Percentiles rank a stretch among this genome's conserved stretches.
phyloP scores from a whole-genome alignment of 2,113 vertebrate species.

The Catagonus wagneri region DNA sequence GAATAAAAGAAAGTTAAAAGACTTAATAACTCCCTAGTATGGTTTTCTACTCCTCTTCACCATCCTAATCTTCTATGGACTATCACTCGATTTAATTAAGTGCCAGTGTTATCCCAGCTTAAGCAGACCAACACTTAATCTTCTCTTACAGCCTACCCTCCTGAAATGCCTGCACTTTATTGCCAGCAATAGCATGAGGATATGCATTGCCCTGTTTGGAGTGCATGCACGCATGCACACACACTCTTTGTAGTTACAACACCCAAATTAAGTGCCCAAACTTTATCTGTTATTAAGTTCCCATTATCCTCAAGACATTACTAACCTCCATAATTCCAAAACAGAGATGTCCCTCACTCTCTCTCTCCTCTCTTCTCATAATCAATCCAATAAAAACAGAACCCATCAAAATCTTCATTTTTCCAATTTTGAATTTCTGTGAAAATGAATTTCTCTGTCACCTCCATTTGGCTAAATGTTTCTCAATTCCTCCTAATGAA shows the following conservation, averaged over 20 bases:
- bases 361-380: background rate
- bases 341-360: background rate
- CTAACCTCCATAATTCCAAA: background rate
- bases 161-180: background rate
- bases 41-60: background rate
- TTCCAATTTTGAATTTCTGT: background rate
- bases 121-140: background rate
- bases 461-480: background rate
- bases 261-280: background rate
- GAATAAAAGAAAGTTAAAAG: background rate
- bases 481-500: background rate
- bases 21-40: background rate
- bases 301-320: background rate
- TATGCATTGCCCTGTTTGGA: background rate
- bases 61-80: background rate
- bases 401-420: background rate
- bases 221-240: fast-evolving
- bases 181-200: background rate
- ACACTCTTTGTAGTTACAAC: background rate
- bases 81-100: background rate
- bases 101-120: background rate
- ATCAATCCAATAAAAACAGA: background rate
- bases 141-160: background rate
- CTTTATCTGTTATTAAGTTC: background rate
- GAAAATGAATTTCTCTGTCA: background rate